Percentiles rank a stretch among this genome's conserved stretches.
These are phyloP conservation scores for Chaunax sp. DNA, from an alignment of 2,797 vertebrate species.

Conservation along the genomic window DNA sequence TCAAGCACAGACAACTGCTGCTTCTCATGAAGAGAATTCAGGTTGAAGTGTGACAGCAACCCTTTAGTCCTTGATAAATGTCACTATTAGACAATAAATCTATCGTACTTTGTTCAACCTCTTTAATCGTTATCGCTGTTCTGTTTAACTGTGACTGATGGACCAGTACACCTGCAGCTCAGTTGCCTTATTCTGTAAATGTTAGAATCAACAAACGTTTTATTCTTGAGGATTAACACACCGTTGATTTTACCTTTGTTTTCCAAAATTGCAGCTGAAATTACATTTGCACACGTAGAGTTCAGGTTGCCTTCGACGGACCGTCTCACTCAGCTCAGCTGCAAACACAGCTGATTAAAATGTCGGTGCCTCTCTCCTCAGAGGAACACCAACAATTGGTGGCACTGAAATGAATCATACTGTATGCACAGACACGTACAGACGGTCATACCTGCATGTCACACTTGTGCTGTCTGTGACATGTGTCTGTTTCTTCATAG, in stretches of 20 bases:
- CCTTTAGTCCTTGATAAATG: neutral
- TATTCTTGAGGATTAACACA: neutral
- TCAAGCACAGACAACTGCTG: neutral
- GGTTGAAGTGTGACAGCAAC: neutral
- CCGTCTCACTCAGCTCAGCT: constrained; percentile 45
- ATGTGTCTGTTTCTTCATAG: constrained; percentile 30
- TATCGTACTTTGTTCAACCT: neutral
- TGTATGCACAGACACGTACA: neutral
- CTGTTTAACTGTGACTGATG: neutral
- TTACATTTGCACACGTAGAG: constrained; percentile 22
- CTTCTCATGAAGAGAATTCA: constrained; percentile 2
- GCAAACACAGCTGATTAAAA: constrained; percentile 53
- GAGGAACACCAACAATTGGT: constrained; percentile 33
- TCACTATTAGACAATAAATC: no score
- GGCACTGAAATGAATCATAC: constrained; percentile 40
- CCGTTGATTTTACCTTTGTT: constrained; percentile 13
- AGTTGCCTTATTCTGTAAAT: no score
- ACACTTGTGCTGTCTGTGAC: constrained; percentile 14
- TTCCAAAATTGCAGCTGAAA: constrained; percentile 48
- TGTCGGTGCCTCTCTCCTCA: constrained; percentile 30
- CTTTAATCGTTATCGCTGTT: neutral
- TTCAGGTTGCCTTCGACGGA: constrained; percentile 35
- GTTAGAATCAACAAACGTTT: no score
- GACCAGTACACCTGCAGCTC: no score
- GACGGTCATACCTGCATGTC: constrained; percentile 1